phyloP scores from a whole-genome alignment of 1,140 invertebrate genomes.

The Hyposmocoma kahamanoa region DNA sequence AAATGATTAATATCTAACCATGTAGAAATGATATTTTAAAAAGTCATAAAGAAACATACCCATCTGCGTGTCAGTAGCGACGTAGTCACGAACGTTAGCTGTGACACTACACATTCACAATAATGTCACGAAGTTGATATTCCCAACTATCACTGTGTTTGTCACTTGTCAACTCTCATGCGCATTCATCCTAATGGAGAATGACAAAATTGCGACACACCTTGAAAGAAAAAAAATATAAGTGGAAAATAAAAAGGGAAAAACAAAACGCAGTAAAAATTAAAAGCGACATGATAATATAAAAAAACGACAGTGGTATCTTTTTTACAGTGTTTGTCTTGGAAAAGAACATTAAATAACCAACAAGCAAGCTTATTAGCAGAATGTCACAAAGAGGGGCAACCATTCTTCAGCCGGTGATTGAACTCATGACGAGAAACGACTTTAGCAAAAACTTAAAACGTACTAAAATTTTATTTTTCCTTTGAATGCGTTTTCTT shows the following conservation, averaged over 20 bases:
- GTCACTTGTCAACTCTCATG: slow-evolving; percentile 31
- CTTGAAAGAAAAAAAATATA: slow-evolving; percentile 26
- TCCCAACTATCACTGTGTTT: slow-evolving; percentile 15
- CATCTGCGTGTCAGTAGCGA: slow-evolving; percentile 54
- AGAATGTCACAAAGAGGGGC: too few species aligned
- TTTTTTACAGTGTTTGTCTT: too few species aligned
- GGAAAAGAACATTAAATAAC: too few species aligned
- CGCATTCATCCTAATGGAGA: slow-evolving; percentile 27
- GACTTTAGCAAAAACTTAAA: too few species aligned
- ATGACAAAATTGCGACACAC: slow-evolving; percentile 11
- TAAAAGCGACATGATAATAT: not conserved
- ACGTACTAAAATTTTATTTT: too few species aligned
- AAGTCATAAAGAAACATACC: slow-evolving; percentile 47
- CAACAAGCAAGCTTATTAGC: too few species aligned
- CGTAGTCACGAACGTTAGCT: slow-evolving; percentile 57
- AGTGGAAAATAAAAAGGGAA: not conserved
- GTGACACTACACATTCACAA: slow-evolving; percentile 4
- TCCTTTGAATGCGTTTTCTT: too few species aligned
- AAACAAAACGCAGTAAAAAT: not conserved
- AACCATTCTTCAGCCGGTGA: too few species aligned
- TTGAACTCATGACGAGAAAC: too few species aligned
- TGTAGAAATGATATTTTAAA: too few species aligned
- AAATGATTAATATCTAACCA: too few species aligned
- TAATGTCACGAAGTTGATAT: not conserved
- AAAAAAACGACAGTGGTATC: not conserved